Conservation (phyloP, 2,888 invertebrate species). For the Tenodera sinensis region DNA sequence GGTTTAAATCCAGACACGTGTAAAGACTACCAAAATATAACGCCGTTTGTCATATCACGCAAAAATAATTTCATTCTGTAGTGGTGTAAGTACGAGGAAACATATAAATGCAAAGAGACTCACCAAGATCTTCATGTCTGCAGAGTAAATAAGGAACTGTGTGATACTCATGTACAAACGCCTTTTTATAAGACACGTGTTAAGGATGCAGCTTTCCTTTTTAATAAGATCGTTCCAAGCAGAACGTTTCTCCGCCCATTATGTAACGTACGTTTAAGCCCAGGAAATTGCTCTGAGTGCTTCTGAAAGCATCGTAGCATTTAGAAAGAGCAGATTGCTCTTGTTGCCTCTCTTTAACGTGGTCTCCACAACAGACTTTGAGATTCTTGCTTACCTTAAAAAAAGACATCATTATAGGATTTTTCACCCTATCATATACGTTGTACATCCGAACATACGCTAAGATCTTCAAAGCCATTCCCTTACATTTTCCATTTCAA, state of each 20-base stretch:
- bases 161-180: neutral
- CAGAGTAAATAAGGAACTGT: neutral
- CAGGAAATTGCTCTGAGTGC: neutral
- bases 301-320: neutral
- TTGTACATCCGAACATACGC: too few relatives aligned
- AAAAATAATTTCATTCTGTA: too few relatives aligned
- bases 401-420: too few relatives aligned
- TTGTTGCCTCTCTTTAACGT: neutral
- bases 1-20: too few relatives aligned
- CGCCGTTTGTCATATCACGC: too few relatives aligned
- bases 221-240: neutral
- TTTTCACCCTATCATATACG: too few relatives aligned
- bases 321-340: neutral
- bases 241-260: neutral
- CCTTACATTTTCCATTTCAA: too few relatives aligned
- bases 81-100: neutral
- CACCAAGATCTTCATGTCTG: neutral
- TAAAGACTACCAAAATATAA: too few relatives aligned
- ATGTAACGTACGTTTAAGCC: neutral
- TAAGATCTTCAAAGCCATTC: too few relatives aligned
- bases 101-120: neutral
- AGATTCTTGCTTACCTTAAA: too few relatives aligned
- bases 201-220: neutral
- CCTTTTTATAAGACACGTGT: neutral
- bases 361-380: too few relatives aligned